Evolutionary conservation across 2,797 vertebrate genomes (phyloP), one percentile per base, ranked within the genome.

Genomic region (Etheostoma perlongum): DNA sequence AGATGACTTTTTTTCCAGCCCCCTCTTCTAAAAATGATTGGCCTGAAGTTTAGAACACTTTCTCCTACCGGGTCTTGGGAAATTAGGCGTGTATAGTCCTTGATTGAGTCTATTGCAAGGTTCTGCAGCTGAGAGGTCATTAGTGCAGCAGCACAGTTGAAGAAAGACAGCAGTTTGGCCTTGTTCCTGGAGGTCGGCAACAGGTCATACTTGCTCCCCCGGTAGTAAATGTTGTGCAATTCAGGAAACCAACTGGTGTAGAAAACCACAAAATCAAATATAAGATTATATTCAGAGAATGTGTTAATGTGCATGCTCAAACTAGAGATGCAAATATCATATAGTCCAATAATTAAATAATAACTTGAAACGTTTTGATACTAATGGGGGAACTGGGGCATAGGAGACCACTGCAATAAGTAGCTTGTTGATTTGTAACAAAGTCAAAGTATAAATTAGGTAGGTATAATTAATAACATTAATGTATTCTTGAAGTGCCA

Each of bases 61-160:
- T 61, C 15, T 63, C 76, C 88, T 94, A 98, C 97, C 44, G 82
- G 81, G 54, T 95, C 88, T 40, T 91, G 94, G 40, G 91, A 92
- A 68, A 98, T 95, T n/a, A 97, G 89, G 59, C 91, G 82, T 6
- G 95, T 97, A 72, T 96, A 98, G 83, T 97, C 96, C 44, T 88
- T 88, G 82, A 97, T 87, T 52, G 97, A 98, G 67, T 89, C 75
- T 6, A 97, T 55, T 16, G 91, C 88, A 8, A 99, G 94, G 40
- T 79, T 93, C 88, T 98, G 96, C 21, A 99, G 93, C 67, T 96
- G 96, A 51, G 70, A 74, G 36, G 95, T 96, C 97, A 98, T 97
- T 78, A 99, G 94, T 0, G 92, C 62, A 4, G 96, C 95, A 1
- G 82, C 92, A 69, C 96, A 96, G 88, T 94, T 88, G 73, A 96